Evolutionary conservation across 2,797 vertebrate species (phyloP), one percentile per base, ranked within the genome.

Genomic region (Falco berigora): DNA sequence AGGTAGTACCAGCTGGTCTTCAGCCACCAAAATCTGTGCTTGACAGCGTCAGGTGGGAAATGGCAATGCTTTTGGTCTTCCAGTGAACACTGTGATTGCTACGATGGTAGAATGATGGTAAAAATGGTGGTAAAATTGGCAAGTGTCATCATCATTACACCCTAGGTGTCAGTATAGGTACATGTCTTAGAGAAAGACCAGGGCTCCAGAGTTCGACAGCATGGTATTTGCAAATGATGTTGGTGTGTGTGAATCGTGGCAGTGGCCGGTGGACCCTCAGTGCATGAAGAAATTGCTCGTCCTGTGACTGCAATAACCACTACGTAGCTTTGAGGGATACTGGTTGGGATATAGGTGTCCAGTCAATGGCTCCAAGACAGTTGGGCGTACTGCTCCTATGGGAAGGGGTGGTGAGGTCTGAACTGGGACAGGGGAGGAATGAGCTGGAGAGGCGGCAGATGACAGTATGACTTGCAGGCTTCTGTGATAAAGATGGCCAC

Each of bases 141-240:
- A 47, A 53, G 27, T 23, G 38, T 25, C 88, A 67, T 90, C 67
- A 55, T 34, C 44, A 12, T 44, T 85, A 69, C 49, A 89, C 94
- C 92, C 84, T 96, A 95, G 94, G 92, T 96, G 94, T 96, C 95
- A 96, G 69, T 95, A 52, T 59, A 90, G 71, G 77, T 78, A 89
- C 66, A 9, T 1, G 9, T 76, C 73, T 86, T 55, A 36, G 50
- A 79, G 53, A 42, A 75, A 58, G 68, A 66, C 1, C 34, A 5
- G 40, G 24, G 66, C 20, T 86, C 53, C 58, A 15, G 38, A 36
- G 17, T 6, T 7, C 47, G 55, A 16, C 66, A 40, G 62, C n/a
- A 12, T 13, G 0, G 0, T 22, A 21, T 47, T 34, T 53, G 34
- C 19, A 49, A 68, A 53, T 2, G 5, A 42, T 38, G 12, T 38